Conservation (phyloP, 2,888 invertebrate genomes). For the Phortica okadai region DNA sequence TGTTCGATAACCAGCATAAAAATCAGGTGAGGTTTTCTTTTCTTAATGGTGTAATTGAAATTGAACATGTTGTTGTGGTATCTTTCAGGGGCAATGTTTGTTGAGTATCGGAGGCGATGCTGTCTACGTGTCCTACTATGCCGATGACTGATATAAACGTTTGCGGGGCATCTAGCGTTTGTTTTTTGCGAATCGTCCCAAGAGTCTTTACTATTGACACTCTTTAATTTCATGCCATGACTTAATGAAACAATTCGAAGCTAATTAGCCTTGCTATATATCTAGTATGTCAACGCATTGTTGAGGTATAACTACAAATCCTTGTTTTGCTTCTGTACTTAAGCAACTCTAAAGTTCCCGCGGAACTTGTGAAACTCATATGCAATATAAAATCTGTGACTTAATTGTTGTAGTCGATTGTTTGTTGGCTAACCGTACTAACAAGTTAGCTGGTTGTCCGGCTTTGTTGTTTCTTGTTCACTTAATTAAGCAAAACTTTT, state of each 20-base stretch:
- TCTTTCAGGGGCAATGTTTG: constrained; percentile 92
- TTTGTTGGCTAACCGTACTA: not conserved
- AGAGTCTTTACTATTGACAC: constrained; percentile 67
- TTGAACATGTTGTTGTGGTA: constrained; percentile 1
- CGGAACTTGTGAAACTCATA: constrained; percentile 9
- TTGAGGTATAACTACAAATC: not conserved
- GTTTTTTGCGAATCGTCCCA: constrained; percentile 72
- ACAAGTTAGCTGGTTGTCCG: not conserved
- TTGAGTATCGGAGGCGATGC: constrained; percentile 97
- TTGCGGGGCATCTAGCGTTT: constrained; percentile 73
- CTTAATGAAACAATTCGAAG: not conserved
- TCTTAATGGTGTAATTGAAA: not conserved
- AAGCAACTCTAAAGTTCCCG: not conserved
- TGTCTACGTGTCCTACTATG: constrained; percentile 86
- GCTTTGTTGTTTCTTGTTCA: constrained; percentile 1
- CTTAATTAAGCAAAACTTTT: not conserved
- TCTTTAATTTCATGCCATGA: not conserved
- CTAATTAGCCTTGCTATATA: not conserved
- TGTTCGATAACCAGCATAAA: constrained; percentile 95
- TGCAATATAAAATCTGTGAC: constrained; percentile 35
- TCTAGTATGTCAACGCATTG: not conserved
- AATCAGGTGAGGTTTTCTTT: constrained; percentile 85
- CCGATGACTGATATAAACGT: constrained; percentile 77
- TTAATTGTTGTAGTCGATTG: constrained; percentile 19
- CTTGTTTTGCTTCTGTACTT: not conserved